Evolutionary conservation across 2,113 vertebrate genomes (phyloP).

Genomic region (Lasiurus cinereus): DNA sequence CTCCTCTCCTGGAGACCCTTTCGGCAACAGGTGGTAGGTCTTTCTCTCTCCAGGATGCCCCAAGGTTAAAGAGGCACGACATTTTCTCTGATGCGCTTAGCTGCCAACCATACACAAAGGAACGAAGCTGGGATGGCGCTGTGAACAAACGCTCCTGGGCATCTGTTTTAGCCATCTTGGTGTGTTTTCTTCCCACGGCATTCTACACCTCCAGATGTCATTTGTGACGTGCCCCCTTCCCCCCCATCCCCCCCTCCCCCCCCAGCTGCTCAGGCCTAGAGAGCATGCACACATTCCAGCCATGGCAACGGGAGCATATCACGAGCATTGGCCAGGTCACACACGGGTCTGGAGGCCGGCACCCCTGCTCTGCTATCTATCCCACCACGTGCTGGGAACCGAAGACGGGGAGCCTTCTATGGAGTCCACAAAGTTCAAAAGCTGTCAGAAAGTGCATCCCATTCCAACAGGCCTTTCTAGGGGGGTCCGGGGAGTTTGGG

Average conservation of each 20-base stretch:
- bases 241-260: conserved; percentile 61
- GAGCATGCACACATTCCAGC: conserved; percentile 82
- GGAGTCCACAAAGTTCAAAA: conserved; percentile 79
- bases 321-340: conserved; percentile 81
- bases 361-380: conserved; percentile 73
- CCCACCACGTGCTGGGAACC: conserved; percentile 74
- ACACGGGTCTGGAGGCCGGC: conserved; percentile 10
- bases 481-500: conserved; percentile 71
- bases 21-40: conserved; percentile 85
- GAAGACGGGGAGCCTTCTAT: conserved; percentile 74
- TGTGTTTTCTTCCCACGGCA: conserved; percentile 87
- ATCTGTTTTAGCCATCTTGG: conserved; percentile 93
- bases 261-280: conserved; percentile 83
- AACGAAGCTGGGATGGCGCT: conserved; percentile 84
- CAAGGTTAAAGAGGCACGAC: conserved; percentile 87
- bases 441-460: conserved; percentile 76
- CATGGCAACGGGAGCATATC: conserved; percentile 84
- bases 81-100: conserved; percentile 85
- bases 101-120: conserved; percentile 85
- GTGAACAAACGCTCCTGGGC: conserved; percentile 85
- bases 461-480: conserved; percentile 83
- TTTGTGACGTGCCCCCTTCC: conserved; percentile 83
- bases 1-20: conserved; percentile 67
- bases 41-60: conserved; percentile 76
- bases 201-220: conserved; percentile 89